Evolutionary conservation across 2,888 invertebrate species (phyloP).

Genomic region (Athripsodes cinereus): DNA sequence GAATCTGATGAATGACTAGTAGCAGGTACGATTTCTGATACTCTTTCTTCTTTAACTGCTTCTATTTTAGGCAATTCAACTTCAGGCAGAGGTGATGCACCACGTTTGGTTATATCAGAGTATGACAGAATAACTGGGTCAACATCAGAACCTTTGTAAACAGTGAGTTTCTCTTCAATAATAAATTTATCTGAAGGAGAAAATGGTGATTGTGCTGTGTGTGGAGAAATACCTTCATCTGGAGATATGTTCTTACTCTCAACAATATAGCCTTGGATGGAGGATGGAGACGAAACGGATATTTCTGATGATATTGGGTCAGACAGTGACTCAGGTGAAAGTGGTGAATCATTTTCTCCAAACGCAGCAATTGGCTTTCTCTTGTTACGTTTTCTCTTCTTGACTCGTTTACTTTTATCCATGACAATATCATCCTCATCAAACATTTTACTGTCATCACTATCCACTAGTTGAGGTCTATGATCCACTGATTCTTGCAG

Average conservation of each 20-base stretch:
- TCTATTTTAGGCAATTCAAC: background rate
- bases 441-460: slow-evolving; percentile 22
- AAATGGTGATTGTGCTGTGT: slow-evolving; percentile 40
- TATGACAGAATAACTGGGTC: slow-evolving; percentile 25
- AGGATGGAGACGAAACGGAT: slow-evolving; percentile 43
- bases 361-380: slow-evolving; percentile 40
- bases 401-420: slow-evolving; percentile 30
- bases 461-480: slow-evolving; percentile 25
- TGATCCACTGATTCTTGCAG: slow-evolving; percentile 30
- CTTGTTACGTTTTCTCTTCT: slow-evolving; percentile 42
- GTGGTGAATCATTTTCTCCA: slow-evolving; percentile 37
- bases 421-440: slow-evolving; percentile 27
- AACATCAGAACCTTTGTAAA: background rate
- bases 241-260: slow-evolving; percentile 39
- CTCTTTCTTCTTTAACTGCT: background rate
- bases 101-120: slow-evolving; percentile 24
- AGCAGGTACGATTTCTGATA: background rate
- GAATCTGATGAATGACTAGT: background rate
- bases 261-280: slow-evolving; percentile 41
- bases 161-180: slow-evolving; percentile 28
- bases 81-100: slow-evolving; percentile 23
- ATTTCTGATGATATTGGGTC: slow-evolving; percentile 48
- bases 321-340: slow-evolving; percentile 46
- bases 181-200: slow-evolving; percentile 38
- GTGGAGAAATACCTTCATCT: slow-evolving; percentile 46